These are phyloP conservation scores for Alosa sapidissima DNA, from an alignment of 2,797 vertebrate species.

Conservation along the genomic window DNA sequence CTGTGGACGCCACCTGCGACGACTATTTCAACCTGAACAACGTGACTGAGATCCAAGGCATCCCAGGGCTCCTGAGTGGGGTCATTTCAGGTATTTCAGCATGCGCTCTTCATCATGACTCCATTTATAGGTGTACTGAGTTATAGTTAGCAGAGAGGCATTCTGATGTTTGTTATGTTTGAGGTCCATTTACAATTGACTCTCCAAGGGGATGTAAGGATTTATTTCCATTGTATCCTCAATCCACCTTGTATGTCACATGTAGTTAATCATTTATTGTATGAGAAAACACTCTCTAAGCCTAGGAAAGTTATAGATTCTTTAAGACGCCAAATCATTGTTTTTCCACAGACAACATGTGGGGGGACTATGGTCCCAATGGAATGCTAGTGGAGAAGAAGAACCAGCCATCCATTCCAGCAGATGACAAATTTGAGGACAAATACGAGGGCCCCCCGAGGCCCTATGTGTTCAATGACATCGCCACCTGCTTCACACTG, in stretches of 20 bases:
- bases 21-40: slow-evolving; percentile 84
- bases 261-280: not conserved
- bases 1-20: slow-evolving; percentile 74
- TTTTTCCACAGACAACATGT: slow-evolving; percentile 82
- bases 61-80: slow-evolving; percentile 84
- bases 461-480: slow-evolving; percentile 84
- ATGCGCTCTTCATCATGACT: not conserved
- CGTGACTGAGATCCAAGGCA: slow-evolving; percentile 82
- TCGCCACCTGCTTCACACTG: slow-evolving; percentile 89
- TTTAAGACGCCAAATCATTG: not conserved
- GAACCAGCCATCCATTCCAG: slow-evolving; percentile 54
- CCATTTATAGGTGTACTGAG: not conserved
- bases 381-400: slow-evolving; percentile 76
- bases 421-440: slow-evolving; percentile 52
- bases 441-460: not conserved
- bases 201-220: not conserved
- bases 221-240: not conserved
- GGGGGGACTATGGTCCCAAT: slow-evolving; percentile 81
- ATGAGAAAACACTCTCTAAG: not conserved
- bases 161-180: not conserved
- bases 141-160: not conserved
- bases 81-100: slow-evolving; percentile 75
- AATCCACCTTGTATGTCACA: not conserved
- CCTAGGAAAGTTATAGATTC: not conserved
- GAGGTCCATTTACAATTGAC: too few species aligned